phyloP scores from a whole-genome alignment of 2,797 vertebrate species.

The Notamacropus eugenii region DNA sequence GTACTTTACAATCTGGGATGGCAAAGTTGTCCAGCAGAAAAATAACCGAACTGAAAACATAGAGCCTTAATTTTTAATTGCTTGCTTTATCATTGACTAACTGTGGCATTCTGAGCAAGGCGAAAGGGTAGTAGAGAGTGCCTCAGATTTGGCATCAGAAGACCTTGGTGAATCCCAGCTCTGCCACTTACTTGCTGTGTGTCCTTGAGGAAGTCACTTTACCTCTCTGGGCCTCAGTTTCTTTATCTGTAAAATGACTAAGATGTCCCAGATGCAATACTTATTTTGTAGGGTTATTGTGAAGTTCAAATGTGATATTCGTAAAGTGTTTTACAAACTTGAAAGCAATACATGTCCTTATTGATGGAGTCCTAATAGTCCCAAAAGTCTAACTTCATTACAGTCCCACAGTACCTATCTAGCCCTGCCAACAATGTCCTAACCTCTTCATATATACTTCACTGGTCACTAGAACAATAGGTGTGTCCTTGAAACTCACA shows the following conservation, averaged over 20 bases:
- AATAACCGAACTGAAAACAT: not conserved
- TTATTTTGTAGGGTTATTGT: not conserved
- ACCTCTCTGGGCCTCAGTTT: not conserved
- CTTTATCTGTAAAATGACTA: not conserved
- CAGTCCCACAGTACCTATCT: too few relatives aligned
- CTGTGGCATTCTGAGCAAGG: not conserved
- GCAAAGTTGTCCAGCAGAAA: not conserved
- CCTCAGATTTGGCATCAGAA: not conserved
- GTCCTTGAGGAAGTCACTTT: too few relatives aligned
- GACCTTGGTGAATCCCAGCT: not conserved
- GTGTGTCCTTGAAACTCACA: too few relatives aligned
- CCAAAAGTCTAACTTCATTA: too few relatives aligned
- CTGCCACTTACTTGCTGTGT: not conserved
- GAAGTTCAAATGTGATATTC: not conserved
- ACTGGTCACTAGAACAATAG: too few relatives aligned
- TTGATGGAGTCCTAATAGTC: too few relatives aligned
- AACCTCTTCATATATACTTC: too few relatives aligned
- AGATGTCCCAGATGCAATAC: not conserved
- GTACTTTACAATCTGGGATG: not conserved
- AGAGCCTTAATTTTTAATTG: not conserved
- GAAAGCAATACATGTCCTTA: not conserved
- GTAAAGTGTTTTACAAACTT: not conserved
- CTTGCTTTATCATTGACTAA: not conserved
- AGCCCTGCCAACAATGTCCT: too few relatives aligned
- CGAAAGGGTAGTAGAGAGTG: not conserved